phyloP scores from a whole-genome alignment of 2,797 vertebrate species.

The Falco concolor region DNA sequence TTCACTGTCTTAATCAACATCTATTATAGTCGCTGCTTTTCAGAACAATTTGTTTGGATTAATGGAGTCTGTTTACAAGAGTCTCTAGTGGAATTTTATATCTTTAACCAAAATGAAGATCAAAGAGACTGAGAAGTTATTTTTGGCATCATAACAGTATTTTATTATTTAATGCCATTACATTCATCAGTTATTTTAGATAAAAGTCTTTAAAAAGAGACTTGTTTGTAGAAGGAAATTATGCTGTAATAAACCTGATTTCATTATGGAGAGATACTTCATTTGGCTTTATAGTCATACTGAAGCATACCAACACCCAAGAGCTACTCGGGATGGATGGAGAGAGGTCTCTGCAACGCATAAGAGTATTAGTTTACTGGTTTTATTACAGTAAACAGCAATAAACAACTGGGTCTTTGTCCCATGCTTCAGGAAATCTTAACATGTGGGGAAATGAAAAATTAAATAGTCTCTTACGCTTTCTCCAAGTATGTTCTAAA shows the following conservation, averaged over 20 bases:
- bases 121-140: slow-evolving; percentile 18
- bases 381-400: neutral
- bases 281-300: neutral
- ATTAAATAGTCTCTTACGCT: neutral
- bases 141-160: slow-evolving; percentile 3
- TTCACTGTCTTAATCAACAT: slow-evolving; percentile 12
- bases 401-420: neutral
- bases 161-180: slow-evolving; percentile 27
- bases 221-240: neutral
- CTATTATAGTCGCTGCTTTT: neutral
- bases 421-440: neutral
- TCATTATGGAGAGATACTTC: neutral
- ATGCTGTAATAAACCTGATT: neutral
- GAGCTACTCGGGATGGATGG: neutral
- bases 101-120: slow-evolving; percentile 35
- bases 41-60: slow-evolving; percentile 37
- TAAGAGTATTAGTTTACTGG: neutral
- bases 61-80: neutral
- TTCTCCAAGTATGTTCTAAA: neutral
- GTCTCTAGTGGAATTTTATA: slow-evolving; percentile 19
- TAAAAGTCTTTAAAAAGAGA: neutral
- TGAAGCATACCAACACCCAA: neutral
- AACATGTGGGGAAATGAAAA: neutral
- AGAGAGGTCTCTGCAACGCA: neutral
- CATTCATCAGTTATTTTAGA: slow-evolving; percentile 5